Evolutionary conservation across 2,888 invertebrate species (phyloP).

Genomic region (Sesamia inferens): DNA sequence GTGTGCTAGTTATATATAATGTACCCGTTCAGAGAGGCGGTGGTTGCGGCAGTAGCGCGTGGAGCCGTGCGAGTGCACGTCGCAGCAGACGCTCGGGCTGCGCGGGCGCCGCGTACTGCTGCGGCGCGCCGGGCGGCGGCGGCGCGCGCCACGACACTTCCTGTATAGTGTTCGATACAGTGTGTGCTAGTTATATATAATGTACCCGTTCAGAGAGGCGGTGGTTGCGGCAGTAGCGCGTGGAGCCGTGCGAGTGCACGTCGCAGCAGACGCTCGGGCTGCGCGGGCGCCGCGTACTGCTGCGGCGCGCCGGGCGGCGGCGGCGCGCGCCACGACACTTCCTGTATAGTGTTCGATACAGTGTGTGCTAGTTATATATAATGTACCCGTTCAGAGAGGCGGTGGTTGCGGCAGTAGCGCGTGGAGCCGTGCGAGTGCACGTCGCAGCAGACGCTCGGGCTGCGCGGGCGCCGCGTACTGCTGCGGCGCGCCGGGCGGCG

Average conservation of each 20-base stretch:
- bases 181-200: no score
- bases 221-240: slow-evolving; percentile 10
- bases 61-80: slow-evolving; percentile 51
- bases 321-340: slow-evolving; percentile 94
- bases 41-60: slow-evolving; percentile 11
- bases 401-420: slow-evolving; percentile 8
- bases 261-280: slow-evolving; percentile 60
- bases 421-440: slow-evolving; percentile 52
- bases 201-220: slow-evolving; percentile 1
- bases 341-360: no score
- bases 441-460: slow-evolving; percentile 59
- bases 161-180: no score
- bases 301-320: slow-evolving; percentile 74
- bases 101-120: slow-evolving; percentile 70
- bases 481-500: slow-evolving; percentile 73
- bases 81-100: slow-evolving; percentile 61
- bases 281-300: slow-evolving; percentile 71
- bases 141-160: slow-evolving; percentile 95
- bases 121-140: slow-evolving; percentile 74
- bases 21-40: slow-evolving; percentile 2
- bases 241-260: slow-evolving; percentile 52
- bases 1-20: no score
- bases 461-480: slow-evolving; percentile 71
- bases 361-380: no score
- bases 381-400: slow-evolving; percentile 2